Conservation (phyloP, 2,888 invertebrate species). For the Eilema sororculum region DNA sequence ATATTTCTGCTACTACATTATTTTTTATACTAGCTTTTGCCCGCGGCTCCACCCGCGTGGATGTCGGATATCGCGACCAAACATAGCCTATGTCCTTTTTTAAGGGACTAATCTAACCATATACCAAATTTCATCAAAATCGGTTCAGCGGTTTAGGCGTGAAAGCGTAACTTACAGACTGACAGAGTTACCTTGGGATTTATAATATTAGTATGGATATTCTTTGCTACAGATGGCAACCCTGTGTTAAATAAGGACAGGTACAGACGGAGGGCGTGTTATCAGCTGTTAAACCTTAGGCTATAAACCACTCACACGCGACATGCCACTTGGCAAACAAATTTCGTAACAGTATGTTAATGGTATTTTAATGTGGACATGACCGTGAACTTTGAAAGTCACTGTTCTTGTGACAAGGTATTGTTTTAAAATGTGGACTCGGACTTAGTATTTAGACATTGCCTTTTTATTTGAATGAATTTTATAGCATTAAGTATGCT, state of each 20-base stretch:
- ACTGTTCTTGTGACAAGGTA: slow-evolving; percentile 6
- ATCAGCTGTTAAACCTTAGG: slow-evolving; percentile 56
- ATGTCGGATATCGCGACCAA: too few relatives aligned
- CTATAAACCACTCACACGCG: slow-evolving; percentile 70
- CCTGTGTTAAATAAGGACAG: slow-evolving; percentile 45
- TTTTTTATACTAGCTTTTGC: too few relatives aligned
- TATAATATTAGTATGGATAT: too few relatives aligned
- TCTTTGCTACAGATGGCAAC: slow-evolving; percentile 29
- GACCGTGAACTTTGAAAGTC: slow-evolving; percentile 19
- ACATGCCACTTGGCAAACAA: slow-evolving; percentile 64
- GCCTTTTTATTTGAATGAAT: too few relatives aligned
- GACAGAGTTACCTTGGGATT: too few relatives aligned
- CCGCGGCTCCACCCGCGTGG: too few relatives aligned
- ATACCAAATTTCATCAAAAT: too few relatives aligned
- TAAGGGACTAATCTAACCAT: too few relatives aligned
- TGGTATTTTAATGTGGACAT: slow-evolving; percentile 50
- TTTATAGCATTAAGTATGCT: too few relatives aligned
- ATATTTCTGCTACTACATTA: not conserved
- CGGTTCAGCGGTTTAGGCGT: too few relatives aligned
- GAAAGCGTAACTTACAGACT: too few relatives aligned
- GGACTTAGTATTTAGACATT: not conserved
- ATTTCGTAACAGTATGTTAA: slow-evolving; percentile 65
- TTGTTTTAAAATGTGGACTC: not conserved
- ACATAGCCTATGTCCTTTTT: too few relatives aligned
- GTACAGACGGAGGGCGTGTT: slow-evolving; percentile 48